Evolutionary conservation across 2,113 vertebrate genomes (phyloP), one percentile per base, ranked within the genome.

Genomic region (Vulpes vulpes): DNA sequence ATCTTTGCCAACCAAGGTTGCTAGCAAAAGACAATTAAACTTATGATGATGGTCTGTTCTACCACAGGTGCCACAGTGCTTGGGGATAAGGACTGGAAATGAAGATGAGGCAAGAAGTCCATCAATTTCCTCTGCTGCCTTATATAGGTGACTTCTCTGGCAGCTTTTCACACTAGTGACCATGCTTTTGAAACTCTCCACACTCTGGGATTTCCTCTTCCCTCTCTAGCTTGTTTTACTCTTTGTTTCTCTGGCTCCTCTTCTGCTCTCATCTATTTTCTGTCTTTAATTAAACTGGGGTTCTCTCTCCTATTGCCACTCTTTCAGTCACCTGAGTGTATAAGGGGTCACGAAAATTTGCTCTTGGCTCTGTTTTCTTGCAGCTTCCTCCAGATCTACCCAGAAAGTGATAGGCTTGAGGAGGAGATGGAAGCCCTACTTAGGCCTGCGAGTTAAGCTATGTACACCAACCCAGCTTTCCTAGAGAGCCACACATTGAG

Each of bases 321-420:
- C 17, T 81, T 89, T 88, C 32, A 80, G 30, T 27, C 19, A 32
- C 23, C 9, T 76, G 51, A 8, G 0, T 89, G 23, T 30, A 43
- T 60, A 57, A 49, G 11, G 6, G 30, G 22, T 71, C 85, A 71
- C 0, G n/a, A 85, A 64, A 79, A 79, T 81, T 64, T 93, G 9
- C 3, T 8, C 55, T 87, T 90, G 27, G 27, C 11, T 96, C 8
- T 65, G 12, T 82, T 96, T 57, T 71, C 73, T 92, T 71, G 12
- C 4, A 81, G 8, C 6, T 76, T 73, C 80, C n/a, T 96, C 80
- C 16, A 86, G 22, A 55, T 80, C 53, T 89, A 81, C 55, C 22
- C 43, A 92, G 32, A 93, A 8, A 84, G 32, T 88, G 79, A 92
- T 49, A 71, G 57, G 15, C 89, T 95, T 59, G 38, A 92, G 43